These are phyloP conservation scores for Chrysogorgia sp. DNA, from an alignment of 92 coral and sea anemone genomes.

Conservation along the genomic window DNA sequence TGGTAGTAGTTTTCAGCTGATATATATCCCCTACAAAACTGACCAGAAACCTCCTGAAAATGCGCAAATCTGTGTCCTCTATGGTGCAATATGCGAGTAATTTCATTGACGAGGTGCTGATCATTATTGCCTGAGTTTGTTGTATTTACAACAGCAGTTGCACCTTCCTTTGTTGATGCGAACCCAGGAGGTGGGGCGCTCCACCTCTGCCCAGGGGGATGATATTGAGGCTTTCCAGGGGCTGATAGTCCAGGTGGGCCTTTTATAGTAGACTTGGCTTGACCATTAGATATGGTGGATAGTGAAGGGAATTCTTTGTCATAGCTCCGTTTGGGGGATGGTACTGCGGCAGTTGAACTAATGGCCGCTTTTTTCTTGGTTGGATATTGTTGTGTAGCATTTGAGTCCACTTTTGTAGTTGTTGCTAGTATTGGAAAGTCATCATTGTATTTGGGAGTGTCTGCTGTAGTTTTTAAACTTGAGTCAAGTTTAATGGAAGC, in stretches of 20 bases:
- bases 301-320: constrained; percentile 38
- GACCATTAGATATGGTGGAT: constrained; percentile 20
- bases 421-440: not conserved
- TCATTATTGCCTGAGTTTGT: constrained; percentile 47
- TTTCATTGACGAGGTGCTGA: constrained; percentile 74
- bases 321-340: constrained; percentile 39
- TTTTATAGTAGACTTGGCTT: constrained; percentile 25
- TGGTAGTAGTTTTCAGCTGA: constrained; percentile 75
- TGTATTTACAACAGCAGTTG: constrained; percentile 10
- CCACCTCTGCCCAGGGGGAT: constrained; percentile 44
- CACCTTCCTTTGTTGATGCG: not conserved
- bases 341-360: constrained; percentile 45
- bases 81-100: constrained; percentile 59
- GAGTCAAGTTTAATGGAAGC: too few relatives aligned
- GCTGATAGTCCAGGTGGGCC: constrained; percentile 32
- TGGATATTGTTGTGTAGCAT: constrained; percentile 29
- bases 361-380: constrained; percentile 19
- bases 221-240: not conserved
- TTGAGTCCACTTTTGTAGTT: not conserved
- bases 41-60: constrained; percentile 81
- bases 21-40: constrained; percentile 73
- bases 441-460: too few relatives aligned
- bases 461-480: too few relatives aligned
- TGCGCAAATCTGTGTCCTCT: constrained; percentile 73
- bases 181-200: constrained; percentile 26